These are phyloP conservation scores for Tupaia tana DNA, from an alignment of 2,113 vertebrate genomes.

Conservation along the genomic window DNA sequence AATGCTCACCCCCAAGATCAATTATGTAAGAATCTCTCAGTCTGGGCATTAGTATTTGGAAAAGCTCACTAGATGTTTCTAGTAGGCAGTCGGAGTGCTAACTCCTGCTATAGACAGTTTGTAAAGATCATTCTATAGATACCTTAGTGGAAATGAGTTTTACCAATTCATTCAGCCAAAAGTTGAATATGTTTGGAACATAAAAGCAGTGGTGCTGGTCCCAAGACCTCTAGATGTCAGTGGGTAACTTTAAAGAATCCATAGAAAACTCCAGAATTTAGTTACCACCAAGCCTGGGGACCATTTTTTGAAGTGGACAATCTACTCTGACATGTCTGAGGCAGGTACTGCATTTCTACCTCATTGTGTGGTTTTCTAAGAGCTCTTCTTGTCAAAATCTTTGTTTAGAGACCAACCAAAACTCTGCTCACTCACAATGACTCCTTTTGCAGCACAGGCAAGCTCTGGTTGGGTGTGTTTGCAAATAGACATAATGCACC, in stretches of 20 bases:
- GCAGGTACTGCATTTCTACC: not conserved
- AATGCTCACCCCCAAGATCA: not conserved
- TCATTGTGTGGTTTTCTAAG: not conserved
- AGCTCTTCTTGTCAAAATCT: not conserved
- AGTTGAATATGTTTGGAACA: not conserved
- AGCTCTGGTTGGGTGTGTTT: not conserved
- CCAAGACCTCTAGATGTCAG: conserved; percentile 25
- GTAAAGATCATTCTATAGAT: not conserved
- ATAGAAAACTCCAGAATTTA: conserved; percentile 32
- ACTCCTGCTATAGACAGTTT: not conserved
- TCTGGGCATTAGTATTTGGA: not conserved
- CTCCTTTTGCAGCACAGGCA: not conserved
- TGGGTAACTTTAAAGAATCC: not conserved
- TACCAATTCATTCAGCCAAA: conserved; percentile 18
- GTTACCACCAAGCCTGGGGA: not conserved
- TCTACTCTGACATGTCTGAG: not conserved
- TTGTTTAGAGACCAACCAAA: not conserved
- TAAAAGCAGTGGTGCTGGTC: not conserved
- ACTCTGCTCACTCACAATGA: not conserved
- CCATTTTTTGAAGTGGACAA: not conserved
- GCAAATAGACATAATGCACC: not conserved
- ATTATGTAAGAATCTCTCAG: not conserved
- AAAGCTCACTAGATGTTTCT: not conserved
- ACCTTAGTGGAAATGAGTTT: conserved; percentile 21
- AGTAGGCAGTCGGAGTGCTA: not conserved